A percentile compares a stretch with the other conserved stretches of the same genome.
Evolutionary conservation across 2,888 invertebrate species (phyloP).

Genomic region (Plebejus melissa): DNA sequence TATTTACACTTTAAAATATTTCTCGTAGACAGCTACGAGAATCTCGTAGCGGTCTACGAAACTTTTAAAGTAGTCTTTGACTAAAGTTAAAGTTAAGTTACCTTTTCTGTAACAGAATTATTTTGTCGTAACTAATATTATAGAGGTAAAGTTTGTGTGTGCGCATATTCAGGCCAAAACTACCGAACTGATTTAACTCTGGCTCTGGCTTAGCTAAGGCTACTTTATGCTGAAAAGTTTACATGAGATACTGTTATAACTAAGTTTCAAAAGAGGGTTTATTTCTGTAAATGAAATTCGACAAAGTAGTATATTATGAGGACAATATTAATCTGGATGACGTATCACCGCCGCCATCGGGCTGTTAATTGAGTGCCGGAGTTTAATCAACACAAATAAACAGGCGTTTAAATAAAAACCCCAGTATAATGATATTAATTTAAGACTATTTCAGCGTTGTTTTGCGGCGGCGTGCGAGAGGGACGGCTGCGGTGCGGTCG

Average conservation of each 20-base stretch:
- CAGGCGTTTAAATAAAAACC: conserved; percentile 14
- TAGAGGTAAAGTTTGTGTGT: no score
- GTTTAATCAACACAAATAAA: conserved; percentile 19
- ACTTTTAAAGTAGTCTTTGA: background rate
- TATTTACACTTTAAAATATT: background rate
- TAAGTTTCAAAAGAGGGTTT: no score
- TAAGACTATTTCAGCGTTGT: conserved; percentile 34
- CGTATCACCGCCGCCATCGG: background rate
- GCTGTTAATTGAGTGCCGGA: background rate
- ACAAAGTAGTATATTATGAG: background rate
- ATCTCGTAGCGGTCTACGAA: background rate
- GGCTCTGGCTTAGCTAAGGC: no score
- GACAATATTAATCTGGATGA: background rate
- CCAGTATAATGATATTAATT: conserved; percentile 23
- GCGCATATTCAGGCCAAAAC: no score
- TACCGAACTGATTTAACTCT: no score
- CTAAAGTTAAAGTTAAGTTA: no score
- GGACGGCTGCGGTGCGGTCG: conserved; percentile 40
- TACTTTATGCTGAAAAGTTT: background rate
- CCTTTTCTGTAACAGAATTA: no score
- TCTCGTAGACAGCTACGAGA: background rate
- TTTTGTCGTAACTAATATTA: no score
- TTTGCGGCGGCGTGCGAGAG: conserved; percentile 37
- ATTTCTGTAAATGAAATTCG: background rate
- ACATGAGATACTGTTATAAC: background rate